These are phyloP conservation scores for Agrypnus murinus DNA, from an alignment of 2,888 invertebrate genomes.

Conservation along the genomic window DNA sequence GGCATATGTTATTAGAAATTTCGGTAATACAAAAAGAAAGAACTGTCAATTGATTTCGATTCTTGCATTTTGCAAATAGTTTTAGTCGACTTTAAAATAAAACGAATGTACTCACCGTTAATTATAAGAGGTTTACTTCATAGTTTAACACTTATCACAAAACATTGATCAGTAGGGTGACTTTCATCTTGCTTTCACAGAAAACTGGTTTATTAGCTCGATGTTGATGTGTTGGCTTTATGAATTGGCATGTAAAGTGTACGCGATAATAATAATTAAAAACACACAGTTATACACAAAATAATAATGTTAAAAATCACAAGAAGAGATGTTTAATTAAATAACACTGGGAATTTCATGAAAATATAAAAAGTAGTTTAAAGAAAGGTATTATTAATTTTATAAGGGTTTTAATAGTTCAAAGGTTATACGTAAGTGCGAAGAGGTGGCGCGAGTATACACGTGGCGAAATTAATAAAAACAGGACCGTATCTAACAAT, in stretches of 20 bases:
- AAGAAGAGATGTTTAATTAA: conserved; percentile 13
- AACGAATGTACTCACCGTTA: conserved; percentile 8
- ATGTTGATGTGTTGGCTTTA: conserved; percentile 41
- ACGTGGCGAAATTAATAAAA: conserved; percentile 27
- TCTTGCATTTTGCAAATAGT: background rate
- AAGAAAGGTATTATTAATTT: conserved; percentile 14
- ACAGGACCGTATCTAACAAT: conserved; percentile 9
- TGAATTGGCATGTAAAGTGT: background rate
- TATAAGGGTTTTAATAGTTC: conserved; percentile 31
- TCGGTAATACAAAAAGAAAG: background rate
- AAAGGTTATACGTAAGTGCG: conserved; percentile 21
- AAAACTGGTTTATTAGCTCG: conserved; percentile 43
- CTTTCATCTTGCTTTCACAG: conserved; percentile 52
- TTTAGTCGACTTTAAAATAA: background rate
- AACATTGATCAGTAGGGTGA: conserved; percentile 49
- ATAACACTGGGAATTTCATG: conserved; percentile 5
- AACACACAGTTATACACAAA: conserved; percentile 26
- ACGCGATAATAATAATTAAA: background rate
- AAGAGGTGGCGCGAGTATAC: conserved; percentile 33
- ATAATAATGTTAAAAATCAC: conserved; percentile 32
- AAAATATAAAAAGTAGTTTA: conserved; percentile 10
- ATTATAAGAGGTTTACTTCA: conserved; percentile 10
- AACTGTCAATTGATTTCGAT: conserved; percentile 6
- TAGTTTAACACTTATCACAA: conserved; percentile 35
- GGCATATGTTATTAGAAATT: conserved; percentile 31